Evolutionary conservation across 2,797 vertebrate genomes (phyloP), one percentile per base, ranked within the genome.

Genomic region (Tympanoctomys barrerae): DNA sequence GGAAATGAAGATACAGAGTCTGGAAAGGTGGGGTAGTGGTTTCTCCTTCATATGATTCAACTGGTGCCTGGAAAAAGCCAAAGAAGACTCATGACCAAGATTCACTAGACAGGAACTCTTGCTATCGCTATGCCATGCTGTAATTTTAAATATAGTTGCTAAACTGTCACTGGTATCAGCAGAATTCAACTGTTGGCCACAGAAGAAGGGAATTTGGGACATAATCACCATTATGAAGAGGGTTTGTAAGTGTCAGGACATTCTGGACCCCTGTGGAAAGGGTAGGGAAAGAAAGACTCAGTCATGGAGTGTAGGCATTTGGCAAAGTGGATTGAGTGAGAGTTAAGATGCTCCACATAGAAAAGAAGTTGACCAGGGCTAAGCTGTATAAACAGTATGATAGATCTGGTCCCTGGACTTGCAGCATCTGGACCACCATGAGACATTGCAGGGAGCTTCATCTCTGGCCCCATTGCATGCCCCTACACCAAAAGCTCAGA

Each of bases 111-210:
- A 78, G 73, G 46, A 84, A 57, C 54, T 73, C 54, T 78, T 28
- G 31, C 0, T 0, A 18, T 66, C 57, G 19, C 78, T 52, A 82
- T 33, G 22, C 4, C 18, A 24, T 24, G 39, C 46, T 80, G 71
- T 28, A 33, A 61, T 90, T 89, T 96, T 95, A 73, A 81, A 78
- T 31, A 54, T 19, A 39, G 64, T 62, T 61, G 24, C 54, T 54
- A 68, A 49, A 18, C 59, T 71, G 3, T 21, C 87, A n/a, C 12
- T 85, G 26, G 39, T 3, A 81, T 68, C 24, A 31, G 36, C 13
- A 59, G 22, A 87, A 16, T 89, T 64, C 21, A 70, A 33, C 16
- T 80, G 18, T 80, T 80, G 78, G 33, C 78, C 49, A n/a, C 52
- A 80, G 78, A n/a, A 57, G 24, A 33, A 11, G 19, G 16, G 31